Evolutionary conservation across 2,113 vertebrate species (phyloP), one percentile per base, ranked within the genome.

Genomic region (Syngnathoides biaculeatus): DNA sequence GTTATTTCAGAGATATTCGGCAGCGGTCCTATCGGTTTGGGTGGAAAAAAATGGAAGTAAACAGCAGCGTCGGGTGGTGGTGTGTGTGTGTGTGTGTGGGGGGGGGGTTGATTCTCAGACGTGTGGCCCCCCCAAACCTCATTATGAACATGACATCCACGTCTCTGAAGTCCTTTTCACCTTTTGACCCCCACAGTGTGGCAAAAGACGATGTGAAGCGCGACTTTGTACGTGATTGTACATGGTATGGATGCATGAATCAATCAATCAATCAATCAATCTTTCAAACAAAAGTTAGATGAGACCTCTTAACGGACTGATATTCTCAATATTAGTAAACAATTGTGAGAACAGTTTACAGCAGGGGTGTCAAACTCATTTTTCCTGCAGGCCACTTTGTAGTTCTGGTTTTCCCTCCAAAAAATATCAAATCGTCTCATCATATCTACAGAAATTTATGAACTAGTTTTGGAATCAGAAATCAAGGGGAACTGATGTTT

Each of bases 121-220:
- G 82, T 87, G 86, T n/a, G 82, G 81, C 84, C 70, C 68, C 58
- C n/a, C 17, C 68, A 78, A 79, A 78, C 82, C 69, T 48, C 60
- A 12, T 73, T 56, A 65, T 65, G 74, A 77, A 73, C 76, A 73
- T 79, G 59, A 64, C 48, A 81, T 74, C 68, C 56, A 17, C 61
- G 69, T 67, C 81, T 82, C 71, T 30, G 68, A 79, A 72, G 80
- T 82, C 75, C 69, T 86, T 71, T 27, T 84, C 81, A 84, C 77
- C 84, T 72, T 84, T 67, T 86, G 81, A 86, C 85, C 84, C 80
- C 57, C 14, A 30, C 72, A 38, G 42, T 66, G 74, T 80, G 72
- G 78, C 77, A 82, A 87, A 83, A 24, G n/a, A 42, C 59, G 73
- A 65, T 47, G 65, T 64, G 52, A 20, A 47, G 30, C 70, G 47